Conservation (phyloP, 2,113 vertebrate species). For the Bos javanicus region DNA sequence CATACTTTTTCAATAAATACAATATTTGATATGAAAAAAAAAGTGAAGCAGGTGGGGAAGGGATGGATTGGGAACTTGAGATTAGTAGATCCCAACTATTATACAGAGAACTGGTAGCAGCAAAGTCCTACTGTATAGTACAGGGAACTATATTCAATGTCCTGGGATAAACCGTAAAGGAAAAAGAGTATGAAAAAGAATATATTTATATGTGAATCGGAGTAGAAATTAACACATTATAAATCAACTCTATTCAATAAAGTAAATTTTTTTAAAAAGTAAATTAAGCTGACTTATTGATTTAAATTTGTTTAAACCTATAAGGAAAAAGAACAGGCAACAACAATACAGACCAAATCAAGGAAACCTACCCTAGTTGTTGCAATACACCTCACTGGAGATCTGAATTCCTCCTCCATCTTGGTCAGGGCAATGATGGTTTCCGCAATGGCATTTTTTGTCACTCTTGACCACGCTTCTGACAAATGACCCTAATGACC, state of each 20-base stretch:
- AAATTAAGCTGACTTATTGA: not conserved
- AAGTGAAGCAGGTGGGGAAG: not conserved
- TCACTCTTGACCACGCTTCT: constrained; percentile 98
- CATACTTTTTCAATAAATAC: not conserved
- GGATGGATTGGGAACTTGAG: not conserved
- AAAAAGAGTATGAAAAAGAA: not conserved
- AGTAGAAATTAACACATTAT: not conserved
- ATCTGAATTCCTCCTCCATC: constrained; percentile 98
- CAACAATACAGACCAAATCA: not conserved
- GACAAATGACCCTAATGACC: constrained; percentile 93
- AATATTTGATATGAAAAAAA: not conserved
- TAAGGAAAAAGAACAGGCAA: not conserved
- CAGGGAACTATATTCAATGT: not conserved
- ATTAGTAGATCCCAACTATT: not conserved
- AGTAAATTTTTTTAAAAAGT: not conserved
- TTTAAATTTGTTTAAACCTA: not conserved
- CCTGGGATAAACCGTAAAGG: not conserved
- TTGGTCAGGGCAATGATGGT: constrained; percentile 99
- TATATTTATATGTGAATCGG: not conserved
- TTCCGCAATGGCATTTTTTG: constrained; percentile 98
- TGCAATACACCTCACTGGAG: constrained; percentile 95
- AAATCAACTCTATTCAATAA: not conserved
- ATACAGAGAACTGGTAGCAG: not conserved
- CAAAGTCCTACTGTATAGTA: not conserved
- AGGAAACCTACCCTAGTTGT: constrained; percentile 92